Evolutionary conservation across 2,797 vertebrate species (phyloP).

Genomic region (Meriones psammophilus): DNA sequence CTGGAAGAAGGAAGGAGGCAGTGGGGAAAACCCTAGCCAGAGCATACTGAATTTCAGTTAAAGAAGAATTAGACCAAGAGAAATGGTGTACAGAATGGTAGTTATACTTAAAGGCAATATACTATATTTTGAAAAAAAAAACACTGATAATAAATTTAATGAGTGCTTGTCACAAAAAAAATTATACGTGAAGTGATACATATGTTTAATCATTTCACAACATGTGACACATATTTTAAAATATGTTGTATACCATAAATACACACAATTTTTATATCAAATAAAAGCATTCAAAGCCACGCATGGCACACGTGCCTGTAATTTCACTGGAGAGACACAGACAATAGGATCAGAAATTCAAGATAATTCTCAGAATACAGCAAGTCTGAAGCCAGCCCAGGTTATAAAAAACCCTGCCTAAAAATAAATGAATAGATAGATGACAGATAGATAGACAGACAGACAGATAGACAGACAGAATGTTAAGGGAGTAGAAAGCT

Average conservation of each 20-base stretch:
- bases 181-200: not conserved
- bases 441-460: too few relatives aligned
- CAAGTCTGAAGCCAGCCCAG: not conserved
- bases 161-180: not conserved
- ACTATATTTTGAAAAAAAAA: not conserved
- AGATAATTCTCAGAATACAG: not conserved
- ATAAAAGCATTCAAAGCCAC: not conserved
- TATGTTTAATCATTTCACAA: not conserved
- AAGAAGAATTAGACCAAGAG: not conserved
- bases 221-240: not conserved
- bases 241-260: not conserved
- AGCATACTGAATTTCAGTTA: not conserved
- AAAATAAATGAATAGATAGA: not conserved
- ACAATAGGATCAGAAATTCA: not conserved
- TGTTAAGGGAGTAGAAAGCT: not conserved
- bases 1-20: not conserved
- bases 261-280: slow-evolving; percentile 6
- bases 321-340: not conserved
- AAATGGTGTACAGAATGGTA: not conserved
- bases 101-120: not conserved
- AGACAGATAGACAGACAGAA: too few relatives aligned
- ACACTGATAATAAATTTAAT: not conserved
- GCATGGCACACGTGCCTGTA: too few relatives aligned
- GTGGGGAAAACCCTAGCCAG: not conserved
- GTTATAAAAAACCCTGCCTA: not conserved